Base-by-base conservation (phyloP, 2,888 invertebrate genomes). In the Drosophila hamatofila region DNA sequence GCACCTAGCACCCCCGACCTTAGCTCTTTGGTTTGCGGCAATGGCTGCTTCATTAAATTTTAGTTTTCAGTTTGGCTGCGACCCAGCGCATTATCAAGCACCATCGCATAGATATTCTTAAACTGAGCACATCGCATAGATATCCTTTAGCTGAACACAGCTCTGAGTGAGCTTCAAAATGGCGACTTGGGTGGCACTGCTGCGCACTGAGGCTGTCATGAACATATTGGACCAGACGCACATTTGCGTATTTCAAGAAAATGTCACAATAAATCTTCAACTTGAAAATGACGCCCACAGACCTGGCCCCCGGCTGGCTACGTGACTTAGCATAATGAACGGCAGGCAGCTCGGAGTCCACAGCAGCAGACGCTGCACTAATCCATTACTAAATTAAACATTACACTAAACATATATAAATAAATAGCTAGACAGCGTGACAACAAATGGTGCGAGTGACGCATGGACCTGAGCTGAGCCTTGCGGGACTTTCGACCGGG, bases 321-420 rank as follows among this genome's bases (percentile, higher is more conserved):
- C 90, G 91, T 91, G 91, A 90, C 89, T 90, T 81, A 71, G 72
- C 90, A 83, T 90, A 89, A 85, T 83, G 86, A 83, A 80, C 71
- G 75, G 56, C 54, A 51, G 56, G 30, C 30, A n/a, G 16, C 49
- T 56, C 55, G 37, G 67, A n/a, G 62, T 44, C 51, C 9, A 14
- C 51, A 27, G 27, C 56, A 75, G 49, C 66, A 67, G 79, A 61
- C 72, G 48, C 64, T 72, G 42, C 67, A 72, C 91, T 91, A 91
- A 91, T 91, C 91, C 91, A 91, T 91, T 91, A 91, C 91, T 91
- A 91, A 91, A 91, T 91, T 91, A 91, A 91, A 91, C 91, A 90
- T 85, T 75, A 75, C 82, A 83, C 84, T 87, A 86, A 87, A 88
- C 84, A 83, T 75, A 82, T 84, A 85, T 78, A 88, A 85, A 84